Base-by-base conservation (phyloP, 2,888 invertebrate species). In the Hanleya hanleyi region DNA sequence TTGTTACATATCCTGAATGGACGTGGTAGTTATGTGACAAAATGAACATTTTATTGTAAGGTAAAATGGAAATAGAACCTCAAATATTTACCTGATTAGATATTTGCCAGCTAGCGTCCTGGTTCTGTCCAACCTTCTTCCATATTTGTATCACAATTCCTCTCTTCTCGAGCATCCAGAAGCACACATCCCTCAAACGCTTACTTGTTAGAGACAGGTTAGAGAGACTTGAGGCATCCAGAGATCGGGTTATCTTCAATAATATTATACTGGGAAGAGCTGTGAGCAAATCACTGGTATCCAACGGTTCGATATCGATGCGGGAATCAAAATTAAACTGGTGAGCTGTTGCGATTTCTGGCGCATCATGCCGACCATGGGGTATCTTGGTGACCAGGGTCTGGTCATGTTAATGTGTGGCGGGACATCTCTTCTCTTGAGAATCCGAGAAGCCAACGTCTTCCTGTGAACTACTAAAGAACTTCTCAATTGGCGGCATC, bases 81-180 rank as follows among this genome's bases (percentile, higher is more conserved):
- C n/a, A n/a, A n/a, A n/a, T 18, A 76, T 79, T 72, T 81, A 91
- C 91, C 86, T 89, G 87, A 74, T 86, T 83, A 36, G 84, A 83
- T 5, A 89, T 81, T 69, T 81, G 78, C 91, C 91, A 91, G 6
- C 69, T 65, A 9, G 75, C 61, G 62, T 74, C 77, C 5, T 77
- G 76, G 3, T 78, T 80, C 36, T 69, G 73, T 49, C 73, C 77
- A 7, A 73, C 77, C 71, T 84, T 86, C 80, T 91, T 89, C 92
- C 92, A 92, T 71, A 91, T 88, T 32, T 89, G 86, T 4, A 88
- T 86, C 9, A 92, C 92, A 49, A 92, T 87, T 3, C 92, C 92
- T 71, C 88, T 83, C 69, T 91, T 88, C 70, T 91, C 90, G 29
- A 92, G 82, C 32, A 92, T 82, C 70, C 87, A 88, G 67, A 88